Base-by-base conservation (phyloP, 2,888 invertebrate genomes). In the Muschampia plurimacula region DNA sequence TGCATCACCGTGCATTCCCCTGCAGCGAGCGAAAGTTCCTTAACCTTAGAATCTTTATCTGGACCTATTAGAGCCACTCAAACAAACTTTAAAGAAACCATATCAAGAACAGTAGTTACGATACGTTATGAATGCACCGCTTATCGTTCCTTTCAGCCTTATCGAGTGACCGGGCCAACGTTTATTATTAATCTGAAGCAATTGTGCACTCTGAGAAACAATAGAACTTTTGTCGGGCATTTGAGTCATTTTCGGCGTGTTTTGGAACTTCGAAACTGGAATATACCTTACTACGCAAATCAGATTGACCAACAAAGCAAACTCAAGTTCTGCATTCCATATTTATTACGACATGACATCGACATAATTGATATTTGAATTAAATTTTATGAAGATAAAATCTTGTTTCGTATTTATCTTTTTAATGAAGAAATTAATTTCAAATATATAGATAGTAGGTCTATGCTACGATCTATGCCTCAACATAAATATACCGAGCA, bases 81-180 rank as follows among this genome's bases (percentile, higher is more conserved):
- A 72, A 63, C 72, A 72, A 71, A 67, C 67, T 41, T 72, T 67
- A 72, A 72, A 67, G 72, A 63, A 72, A 67, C 72, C 62, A 63
- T 72, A 72, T 72, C 67, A 67, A 67, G 72, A 63, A 75, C 75
- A 85, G 85, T 84, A 86, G 82, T 80, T 83, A 79, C 81, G 79
- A 84, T 62, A 82, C 82, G 82, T 85, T 85, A 83, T 82, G 84
- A 85, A 86, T 91, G 91, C 90, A 90, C 74, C 83, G 76, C 84
- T 90, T 92, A 92, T 91, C 91, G 86, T 75, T 70, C 75, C 81
- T 81, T 82, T 82, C 75, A 81, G 80, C 83, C 81, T 90, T 93
- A 92, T 93, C 93, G 84, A 82, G 84, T 89, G 91, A 92, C 22
- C 22, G 22, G 22, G 82, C 83, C 85, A 85, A 79, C 80, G 79